These are phyloP conservation scores for Lipotes vexillifer DNA, from an alignment of 2,113 vertebrate genomes.

Conservation along the genomic window DNA sequence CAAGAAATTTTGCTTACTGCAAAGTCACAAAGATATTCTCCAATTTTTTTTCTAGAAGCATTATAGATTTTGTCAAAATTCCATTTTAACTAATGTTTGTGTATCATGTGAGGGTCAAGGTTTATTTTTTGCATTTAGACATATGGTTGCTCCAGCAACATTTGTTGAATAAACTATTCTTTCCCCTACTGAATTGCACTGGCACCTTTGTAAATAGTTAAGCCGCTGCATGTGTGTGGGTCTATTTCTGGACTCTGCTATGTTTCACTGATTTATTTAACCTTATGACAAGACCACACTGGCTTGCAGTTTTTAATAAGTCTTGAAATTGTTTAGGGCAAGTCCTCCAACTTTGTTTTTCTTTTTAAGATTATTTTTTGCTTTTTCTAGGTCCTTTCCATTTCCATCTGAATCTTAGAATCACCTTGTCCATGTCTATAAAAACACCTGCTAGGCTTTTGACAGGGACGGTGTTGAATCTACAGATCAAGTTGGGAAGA, in stretches of 20 bases:
- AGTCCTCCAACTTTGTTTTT: background rate
- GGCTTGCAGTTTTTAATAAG: background rate
- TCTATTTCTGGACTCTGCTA: background rate
- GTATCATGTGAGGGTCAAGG: background rate
- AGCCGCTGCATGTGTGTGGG: background rate
- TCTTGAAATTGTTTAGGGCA: background rate
- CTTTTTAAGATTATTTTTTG: background rate
- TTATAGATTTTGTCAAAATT: background rate
- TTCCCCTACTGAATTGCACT: background rate
- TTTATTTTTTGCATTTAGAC: background rate
- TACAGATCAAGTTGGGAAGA: background rate
- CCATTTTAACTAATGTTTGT: background rate
- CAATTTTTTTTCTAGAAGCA: background rate
- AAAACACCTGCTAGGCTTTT: background rate
- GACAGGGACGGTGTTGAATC: background rate
- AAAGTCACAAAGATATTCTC: background rate
- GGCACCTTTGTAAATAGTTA: background rate
- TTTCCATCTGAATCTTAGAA: background rate
- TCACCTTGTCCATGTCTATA: background rate
- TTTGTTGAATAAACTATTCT: background rate
- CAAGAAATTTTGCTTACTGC: background rate
- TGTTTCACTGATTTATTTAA: background rate
- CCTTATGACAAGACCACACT: background rate
- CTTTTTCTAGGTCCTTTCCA: background rate
- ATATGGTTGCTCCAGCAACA: background rate